Evolutionary conservation across 53 echinoderm and acorn worm genomes (phyloP).

Genomic region (Paracentrotus lividus): DNA sequence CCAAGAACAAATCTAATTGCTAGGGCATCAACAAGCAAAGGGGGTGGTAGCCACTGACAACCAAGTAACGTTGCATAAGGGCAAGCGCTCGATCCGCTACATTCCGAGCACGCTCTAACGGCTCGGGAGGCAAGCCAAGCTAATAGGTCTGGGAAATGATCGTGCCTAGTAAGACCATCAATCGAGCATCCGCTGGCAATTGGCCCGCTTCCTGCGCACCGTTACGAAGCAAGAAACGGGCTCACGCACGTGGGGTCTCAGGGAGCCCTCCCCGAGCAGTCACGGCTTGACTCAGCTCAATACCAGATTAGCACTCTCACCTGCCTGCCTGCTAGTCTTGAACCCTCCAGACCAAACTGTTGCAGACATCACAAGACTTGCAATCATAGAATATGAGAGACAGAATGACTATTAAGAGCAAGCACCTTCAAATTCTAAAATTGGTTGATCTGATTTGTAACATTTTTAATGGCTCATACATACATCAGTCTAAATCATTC

Average conservation of each 20-base stretch:
- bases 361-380: not conserved
- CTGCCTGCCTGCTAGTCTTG: constrained; percentile 30
- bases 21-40: not conserved
- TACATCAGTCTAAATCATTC: too few relatives aligned
- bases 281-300: constrained; percentile 58
- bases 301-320: constrained; percentile 62
- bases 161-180: constrained; percentile 66
- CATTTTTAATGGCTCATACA: too few relatives aligned
- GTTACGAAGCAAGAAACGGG: constrained; percentile 70
- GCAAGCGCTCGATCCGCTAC: not conserved
- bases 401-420: too few relatives aligned
- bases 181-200: constrained; percentile 70
- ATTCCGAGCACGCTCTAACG: constrained; percentile 6
- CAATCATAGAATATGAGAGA: not conserved
- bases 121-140: constrained; percentile 58
- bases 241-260: constrained; percentile 58
- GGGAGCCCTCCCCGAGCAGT: constrained; percentile 7
- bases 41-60: constrained; percentile 7
- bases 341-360: not conserved
- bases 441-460: too few relatives aligned
- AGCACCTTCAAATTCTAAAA: too few relatives aligned
- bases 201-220: constrained; percentile 65
- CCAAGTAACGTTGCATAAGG: not conserved
- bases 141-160: constrained; percentile 66
- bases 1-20: not conserved